Evolutionary conservation across 1,140 invertebrate species (phyloP).

Genomic region (Drosophila ficusphila): DNA sequence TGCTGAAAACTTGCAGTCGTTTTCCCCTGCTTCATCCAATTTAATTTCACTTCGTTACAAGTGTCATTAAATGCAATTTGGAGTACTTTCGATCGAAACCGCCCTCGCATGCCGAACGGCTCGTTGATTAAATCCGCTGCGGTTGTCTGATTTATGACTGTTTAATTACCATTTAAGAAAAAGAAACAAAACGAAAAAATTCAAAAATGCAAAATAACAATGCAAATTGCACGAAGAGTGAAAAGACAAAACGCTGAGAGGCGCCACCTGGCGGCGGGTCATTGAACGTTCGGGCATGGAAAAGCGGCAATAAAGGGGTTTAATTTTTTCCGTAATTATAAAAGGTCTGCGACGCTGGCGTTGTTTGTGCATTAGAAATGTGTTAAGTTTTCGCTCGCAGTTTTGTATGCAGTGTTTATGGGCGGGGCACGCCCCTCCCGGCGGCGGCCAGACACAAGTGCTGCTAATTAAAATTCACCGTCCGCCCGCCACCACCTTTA

Average conservation of each 20-base stretch:
- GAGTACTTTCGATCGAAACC: constrained; percentile 32
- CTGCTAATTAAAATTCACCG: constrained; percentile 73
- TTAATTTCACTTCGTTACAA: constrained; percentile 16
- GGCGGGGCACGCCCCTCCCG: not conserved
- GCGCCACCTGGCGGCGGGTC: constrained; percentile 25
- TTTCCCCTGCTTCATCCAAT: constrained; percentile 8
- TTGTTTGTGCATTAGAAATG: constrained; percentile 41
- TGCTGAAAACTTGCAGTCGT: not conserved
- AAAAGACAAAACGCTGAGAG: not conserved
- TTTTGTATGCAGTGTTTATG: constrained; percentile 15
- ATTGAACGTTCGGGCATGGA: constrained; percentile 30
- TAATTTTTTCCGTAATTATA: constrained; percentile 45
- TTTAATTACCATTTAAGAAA: constrained; percentile 34
- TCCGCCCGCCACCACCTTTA: constrained; percentile 58
- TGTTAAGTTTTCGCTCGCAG: constrained; percentile 62
- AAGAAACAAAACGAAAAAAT: constrained; percentile 13
- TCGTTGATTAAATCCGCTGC: constrained; percentile 3
- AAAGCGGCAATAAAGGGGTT: constrained; percentile 10
- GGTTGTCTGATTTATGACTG: constrained; percentile 41
- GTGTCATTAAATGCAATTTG: constrained; percentile 39
- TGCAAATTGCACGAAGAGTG: constrained; percentile 50
- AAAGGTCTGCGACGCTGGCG: constrained; percentile 6
- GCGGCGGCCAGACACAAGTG: constrained; percentile 38
- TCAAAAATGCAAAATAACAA: constrained; percentile 60
- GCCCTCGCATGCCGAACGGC: constrained; percentile 39